These are phyloP conservation scores for Plusia festucae DNA, from an alignment of 2,888 invertebrate genomes.

Conservation along the genomic window DNA sequence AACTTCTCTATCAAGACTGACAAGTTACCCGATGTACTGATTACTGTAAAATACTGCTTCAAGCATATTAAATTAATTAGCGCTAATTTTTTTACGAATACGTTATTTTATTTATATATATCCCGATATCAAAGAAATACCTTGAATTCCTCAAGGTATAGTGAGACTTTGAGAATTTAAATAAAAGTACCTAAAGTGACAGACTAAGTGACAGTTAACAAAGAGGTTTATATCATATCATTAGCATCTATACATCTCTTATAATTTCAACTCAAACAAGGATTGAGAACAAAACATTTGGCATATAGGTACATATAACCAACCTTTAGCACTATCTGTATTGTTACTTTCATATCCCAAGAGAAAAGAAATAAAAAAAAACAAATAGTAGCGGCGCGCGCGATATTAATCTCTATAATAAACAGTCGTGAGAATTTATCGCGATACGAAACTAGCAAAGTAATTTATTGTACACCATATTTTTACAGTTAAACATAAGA, in stretches of 20 bases:
- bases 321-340: neutral
- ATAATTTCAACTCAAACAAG: no score
- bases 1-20: slow-evolving; percentile 38
- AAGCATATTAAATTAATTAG: slow-evolving; percentile 51
- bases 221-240: no score
- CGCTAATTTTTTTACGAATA: slow-evolving; percentile 35
- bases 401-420: neutral
- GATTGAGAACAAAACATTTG: no score
- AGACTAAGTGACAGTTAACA: no score
- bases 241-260: no score
- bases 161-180: no score
- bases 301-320: no score
- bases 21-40: slow-evolving; percentile 33
- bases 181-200: no score
- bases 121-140: neutral
- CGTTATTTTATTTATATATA: neutral
- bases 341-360: neutral
- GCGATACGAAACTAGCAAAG: neutral
- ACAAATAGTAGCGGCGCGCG: neutral
- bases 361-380: neutral
- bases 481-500: neutral
- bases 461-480: neutral
- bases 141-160: no score
- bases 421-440: neutral
- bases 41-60: slow-evolving; percentile 23